phyloP scores from a whole-genome alignment of 2,888 invertebrate genomes.

The Synergus itoensis region DNA sequence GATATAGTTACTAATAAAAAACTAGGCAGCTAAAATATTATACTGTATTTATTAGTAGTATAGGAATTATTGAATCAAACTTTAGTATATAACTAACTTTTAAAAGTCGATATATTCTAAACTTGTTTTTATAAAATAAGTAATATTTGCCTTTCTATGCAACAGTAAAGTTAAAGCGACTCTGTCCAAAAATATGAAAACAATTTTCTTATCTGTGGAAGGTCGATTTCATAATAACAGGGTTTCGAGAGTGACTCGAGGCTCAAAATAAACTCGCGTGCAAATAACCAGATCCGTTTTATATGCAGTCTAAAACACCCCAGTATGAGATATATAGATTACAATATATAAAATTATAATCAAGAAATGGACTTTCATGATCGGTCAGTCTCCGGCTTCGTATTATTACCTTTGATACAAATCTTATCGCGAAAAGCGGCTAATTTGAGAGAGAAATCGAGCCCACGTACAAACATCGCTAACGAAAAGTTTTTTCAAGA shows the following conservation, averaged over 20 bases:
- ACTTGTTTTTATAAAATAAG: not conserved
- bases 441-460: not conserved
- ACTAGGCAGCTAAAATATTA: not conserved
- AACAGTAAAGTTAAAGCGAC: not conserved
- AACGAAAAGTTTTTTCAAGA: constrained; percentile 38
- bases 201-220: not conserved
- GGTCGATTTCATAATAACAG: not conserved
- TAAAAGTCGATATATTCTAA: too few relatives aligned
- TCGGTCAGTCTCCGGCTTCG: not conserved
- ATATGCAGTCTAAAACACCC: not conserved
- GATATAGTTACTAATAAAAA: not conserved
- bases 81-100: not conserved
- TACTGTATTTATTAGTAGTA: not conserved
- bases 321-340: not conserved
- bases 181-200: not conserved
- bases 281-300: not conserved
- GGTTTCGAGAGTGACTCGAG: not conserved
- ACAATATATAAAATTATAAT: not conserved
- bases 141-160: not conserved
- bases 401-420: not conserved
- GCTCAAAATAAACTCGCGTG: not conserved
- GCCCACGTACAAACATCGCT: not conserved
- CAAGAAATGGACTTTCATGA: not conserved
- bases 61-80: not conserved
- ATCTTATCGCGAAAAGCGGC: not conserved